Evolutionary conservation across 1,140 invertebrate genomes (phyloP), one percentile per base, ranked within the genome.

Genomic region (Drosophila subobscura): DNA sequence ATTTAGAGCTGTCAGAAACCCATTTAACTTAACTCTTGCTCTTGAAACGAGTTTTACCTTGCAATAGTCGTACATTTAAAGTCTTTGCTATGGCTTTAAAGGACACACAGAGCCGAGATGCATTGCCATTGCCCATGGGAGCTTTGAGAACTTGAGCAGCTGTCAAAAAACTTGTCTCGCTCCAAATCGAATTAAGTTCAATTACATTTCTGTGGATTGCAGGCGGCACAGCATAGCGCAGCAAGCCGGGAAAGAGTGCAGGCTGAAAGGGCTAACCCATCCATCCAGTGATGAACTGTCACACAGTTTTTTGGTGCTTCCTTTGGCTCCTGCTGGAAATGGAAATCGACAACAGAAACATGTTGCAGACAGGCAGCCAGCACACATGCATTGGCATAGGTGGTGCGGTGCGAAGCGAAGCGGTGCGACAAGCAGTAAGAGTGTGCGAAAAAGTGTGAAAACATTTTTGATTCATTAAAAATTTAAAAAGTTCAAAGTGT

Each of bases 401-500:
- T 27, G 25, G 25, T 37, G 33, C 3, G 33, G 10, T 10, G 33
- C 6, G 5, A 6, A 5, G 33, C 6, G 5, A 6, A 5, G n/a
- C 33, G 44, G 46, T 29, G 14, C 41, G 42, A 68, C 23, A 40
- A 53, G 53, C 40, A 74, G 67, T 49, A 79, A 54, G 72, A 73
- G 72, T 76, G 68, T 76, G 78, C 66, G 65, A 72, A 88, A 88
- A 86, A 72, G 83, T 88, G 83, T 89, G 85, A 89, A 89, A 89
- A 89, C 79, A 80, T 89, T 88, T 89, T 84, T 85, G 85, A 89
- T 89, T 89, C 85, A 89, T 89, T 89, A 89, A 89, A 89, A 89
- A 90, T 89, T 89, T 80, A 89, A 86, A 89, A 85, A 89, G 85
- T 89, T 89, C 85, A 89, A 89, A 89, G 85, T 89, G 85, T 89